Evolutionary conservation across 2,113 vertebrate species (phyloP).

Genomic region (Rhombomys opimus): DNA sequence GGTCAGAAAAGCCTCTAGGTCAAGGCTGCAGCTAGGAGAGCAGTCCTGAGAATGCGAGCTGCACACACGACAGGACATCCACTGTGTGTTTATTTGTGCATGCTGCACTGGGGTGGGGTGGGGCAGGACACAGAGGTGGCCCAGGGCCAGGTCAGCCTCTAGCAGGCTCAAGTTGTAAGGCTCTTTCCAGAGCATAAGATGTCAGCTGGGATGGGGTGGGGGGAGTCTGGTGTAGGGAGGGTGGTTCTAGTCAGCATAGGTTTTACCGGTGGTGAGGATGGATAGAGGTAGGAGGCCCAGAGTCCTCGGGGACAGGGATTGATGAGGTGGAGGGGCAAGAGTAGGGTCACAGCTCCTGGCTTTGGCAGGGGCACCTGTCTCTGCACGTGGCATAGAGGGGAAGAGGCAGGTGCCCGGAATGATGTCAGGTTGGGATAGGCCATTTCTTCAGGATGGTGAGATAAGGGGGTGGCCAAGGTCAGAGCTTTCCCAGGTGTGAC

Average conservation of each 20-base stretch:
- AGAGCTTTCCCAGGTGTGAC: background rate
- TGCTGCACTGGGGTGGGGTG: no score
- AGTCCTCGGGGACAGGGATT: background rate
- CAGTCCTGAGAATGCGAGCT: background rate
- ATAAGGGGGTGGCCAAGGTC: no score
- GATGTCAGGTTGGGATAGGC: background rate
- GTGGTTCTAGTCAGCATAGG: background rate
- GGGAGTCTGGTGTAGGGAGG: background rate
- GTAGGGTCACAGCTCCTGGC: background rate
- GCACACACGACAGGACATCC: accelerated
- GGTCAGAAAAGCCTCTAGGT: background rate
- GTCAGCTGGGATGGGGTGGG: background rate
- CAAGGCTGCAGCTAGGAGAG: background rate
- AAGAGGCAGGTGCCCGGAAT: background rate
- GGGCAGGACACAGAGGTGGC: accelerated
- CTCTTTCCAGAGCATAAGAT: background rate
- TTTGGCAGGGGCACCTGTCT: background rate
- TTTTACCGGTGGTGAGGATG: background rate
- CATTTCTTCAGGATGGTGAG: background rate
- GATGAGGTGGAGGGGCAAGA: background rate
- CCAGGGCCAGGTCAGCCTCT: background rate
- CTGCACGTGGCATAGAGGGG: background rate
- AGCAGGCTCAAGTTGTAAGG: background rate
- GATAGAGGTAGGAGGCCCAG: background rate
- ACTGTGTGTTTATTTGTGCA: no score